Conservation (phyloP, 2,888 invertebrate species). For the Thelaira solivaga region DNA sequence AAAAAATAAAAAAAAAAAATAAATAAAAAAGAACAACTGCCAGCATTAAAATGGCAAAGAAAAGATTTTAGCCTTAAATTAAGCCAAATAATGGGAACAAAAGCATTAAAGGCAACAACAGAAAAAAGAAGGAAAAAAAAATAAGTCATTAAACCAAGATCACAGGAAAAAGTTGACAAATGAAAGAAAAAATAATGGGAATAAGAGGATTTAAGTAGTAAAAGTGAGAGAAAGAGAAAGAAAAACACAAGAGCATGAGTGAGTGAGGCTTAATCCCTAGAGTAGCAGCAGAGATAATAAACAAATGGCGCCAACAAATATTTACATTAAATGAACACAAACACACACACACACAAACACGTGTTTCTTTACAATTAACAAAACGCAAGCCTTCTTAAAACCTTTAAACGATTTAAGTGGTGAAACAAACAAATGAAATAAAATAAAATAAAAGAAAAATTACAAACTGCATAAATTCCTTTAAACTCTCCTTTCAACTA, state of each 20-base stretch:
- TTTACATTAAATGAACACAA: constrained; percentile 34
- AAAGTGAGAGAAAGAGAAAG: background rate
- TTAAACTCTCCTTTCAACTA: background rate
- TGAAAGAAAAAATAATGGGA: background rate
- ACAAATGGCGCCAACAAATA: constrained; percentile 62
- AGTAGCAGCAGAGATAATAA: constrained; percentile 59
- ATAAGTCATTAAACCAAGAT: constrained; percentile 58
- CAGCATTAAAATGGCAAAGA: constrained; percentile 1
- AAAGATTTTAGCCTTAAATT: constrained; percentile 19
- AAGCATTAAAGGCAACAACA: constrained; percentile 18
- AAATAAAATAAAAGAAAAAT: background rate
- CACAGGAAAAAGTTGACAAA: constrained; percentile 15
- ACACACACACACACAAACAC: background rate
- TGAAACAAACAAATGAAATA: background rate
- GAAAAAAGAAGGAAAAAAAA: no score
- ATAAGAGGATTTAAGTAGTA: no score
- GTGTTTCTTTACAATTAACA: background rate
- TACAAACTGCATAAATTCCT: background rate
- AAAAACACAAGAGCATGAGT: background rate
- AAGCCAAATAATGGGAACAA: constrained; percentile 31
- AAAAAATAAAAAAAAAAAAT: constrained; percentile 14
- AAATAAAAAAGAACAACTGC: background rate
- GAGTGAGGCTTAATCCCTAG: constrained; percentile 52
- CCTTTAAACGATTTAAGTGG: background rate
- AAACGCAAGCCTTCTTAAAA: background rate